These are phyloP conservation scores for Lordiphosa andalusiaca DNA, from an alignment of 2,888 invertebrate species.

Conservation along the genomic window DNA sequence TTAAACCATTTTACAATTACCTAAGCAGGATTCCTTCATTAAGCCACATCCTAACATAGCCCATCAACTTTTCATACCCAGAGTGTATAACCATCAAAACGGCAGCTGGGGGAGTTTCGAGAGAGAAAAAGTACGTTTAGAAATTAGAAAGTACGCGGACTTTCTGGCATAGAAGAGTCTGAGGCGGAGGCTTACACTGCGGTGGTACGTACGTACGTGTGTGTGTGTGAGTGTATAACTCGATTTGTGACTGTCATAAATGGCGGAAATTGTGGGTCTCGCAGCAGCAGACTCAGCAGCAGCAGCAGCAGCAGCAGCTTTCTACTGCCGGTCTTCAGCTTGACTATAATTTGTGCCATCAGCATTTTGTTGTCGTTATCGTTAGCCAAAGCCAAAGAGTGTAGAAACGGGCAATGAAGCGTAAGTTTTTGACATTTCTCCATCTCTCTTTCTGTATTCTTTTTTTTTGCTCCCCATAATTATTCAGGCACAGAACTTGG, in stretches of 20 bases:
- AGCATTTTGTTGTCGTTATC: slow-evolving; percentile 68
- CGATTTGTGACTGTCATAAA: slow-evolving; percentile 76
- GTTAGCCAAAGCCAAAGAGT: slow-evolving; percentile 40
- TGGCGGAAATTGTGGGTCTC: slow-evolving; percentile 76
- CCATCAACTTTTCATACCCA: slow-evolving; percentile 10
- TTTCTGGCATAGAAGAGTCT: slow-evolving; percentile 34
- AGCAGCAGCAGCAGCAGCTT: slow-evolving; percentile 33
- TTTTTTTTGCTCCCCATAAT: slow-evolving; percentile 60
- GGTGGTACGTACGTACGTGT: slow-evolving; percentile 12
- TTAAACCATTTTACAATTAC: too few species aligned
- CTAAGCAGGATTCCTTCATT: neutral
- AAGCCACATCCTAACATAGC: neutral
- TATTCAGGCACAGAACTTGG: slow-evolving; percentile 32
- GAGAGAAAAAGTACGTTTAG: slow-evolving; percentile 59
- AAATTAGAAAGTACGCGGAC: slow-evolving; percentile 71
- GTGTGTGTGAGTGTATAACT: slow-evolving; percentile 72
- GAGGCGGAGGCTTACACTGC: slow-evolving; percentile 20
- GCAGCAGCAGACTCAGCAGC: slow-evolving; percentile 25
- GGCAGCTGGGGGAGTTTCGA: slow-evolving; percentile 32
- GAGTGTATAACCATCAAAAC: slow-evolving; percentile 53
- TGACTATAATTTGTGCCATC: slow-evolving; percentile 70
- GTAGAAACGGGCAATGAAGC: slow-evolving; percentile 58
- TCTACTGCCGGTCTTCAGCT: slow-evolving; percentile 54
- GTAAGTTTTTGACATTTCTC: slow-evolving; percentile 60
- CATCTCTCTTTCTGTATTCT: slow-evolving; percentile 41